Percentiles rank a stretch among this genome's conserved stretches.
Conservation (phyloP, 37 sponge, comb jelly and placozoan genomes). For the Agelas oroides region DNA sequence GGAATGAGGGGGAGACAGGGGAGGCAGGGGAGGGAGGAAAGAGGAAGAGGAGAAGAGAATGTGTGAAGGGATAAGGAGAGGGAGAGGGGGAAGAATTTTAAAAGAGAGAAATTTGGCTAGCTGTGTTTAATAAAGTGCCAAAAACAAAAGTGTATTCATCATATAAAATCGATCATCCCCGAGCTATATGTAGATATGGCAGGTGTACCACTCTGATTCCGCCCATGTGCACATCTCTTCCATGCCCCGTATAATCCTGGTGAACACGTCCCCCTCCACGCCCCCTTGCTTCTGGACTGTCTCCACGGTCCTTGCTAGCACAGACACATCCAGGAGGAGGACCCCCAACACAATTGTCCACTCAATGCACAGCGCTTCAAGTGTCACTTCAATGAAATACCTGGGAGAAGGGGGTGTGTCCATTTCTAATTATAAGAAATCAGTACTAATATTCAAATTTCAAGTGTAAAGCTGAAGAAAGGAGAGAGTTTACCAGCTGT, state of each 20-base stretch:
- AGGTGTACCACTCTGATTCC: constrained; percentile 38
- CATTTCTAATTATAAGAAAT: not conserved
- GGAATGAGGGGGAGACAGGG: not conserved
- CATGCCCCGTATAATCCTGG: constrained; percentile 13
- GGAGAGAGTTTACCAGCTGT: too few species aligned
- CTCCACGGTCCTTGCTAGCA: constrained; percentile 16
- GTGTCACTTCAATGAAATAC: constrained; percentile 65
- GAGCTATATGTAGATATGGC: not conserved
- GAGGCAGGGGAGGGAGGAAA: too few species aligned
- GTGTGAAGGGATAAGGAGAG: too few species aligned
- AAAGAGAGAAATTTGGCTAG: too few species aligned
- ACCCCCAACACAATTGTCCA: constrained; percentile 63
- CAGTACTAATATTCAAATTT: not conserved
- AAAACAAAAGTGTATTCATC: not conserved
- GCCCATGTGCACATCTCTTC: constrained; percentile 49
- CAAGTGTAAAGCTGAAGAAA: not conserved
- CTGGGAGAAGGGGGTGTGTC: constrained; percentile 16
- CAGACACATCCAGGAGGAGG: constrained; percentile 52
- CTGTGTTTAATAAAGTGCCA: not conserved
- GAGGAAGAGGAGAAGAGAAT: too few species aligned
- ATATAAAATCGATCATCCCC: not conserved
- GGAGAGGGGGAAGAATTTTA: too few species aligned
- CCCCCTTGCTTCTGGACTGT: not conserved
- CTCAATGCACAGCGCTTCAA: constrained; percentile 60
- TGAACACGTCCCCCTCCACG: constrained; percentile 5